A percentile compares a stretch with the other conserved stretches of the same genome.
phyloP scores from a whole-genome alignment of 1,140 invertebrate species.

The Leptinotarsa defecta region DNA sequence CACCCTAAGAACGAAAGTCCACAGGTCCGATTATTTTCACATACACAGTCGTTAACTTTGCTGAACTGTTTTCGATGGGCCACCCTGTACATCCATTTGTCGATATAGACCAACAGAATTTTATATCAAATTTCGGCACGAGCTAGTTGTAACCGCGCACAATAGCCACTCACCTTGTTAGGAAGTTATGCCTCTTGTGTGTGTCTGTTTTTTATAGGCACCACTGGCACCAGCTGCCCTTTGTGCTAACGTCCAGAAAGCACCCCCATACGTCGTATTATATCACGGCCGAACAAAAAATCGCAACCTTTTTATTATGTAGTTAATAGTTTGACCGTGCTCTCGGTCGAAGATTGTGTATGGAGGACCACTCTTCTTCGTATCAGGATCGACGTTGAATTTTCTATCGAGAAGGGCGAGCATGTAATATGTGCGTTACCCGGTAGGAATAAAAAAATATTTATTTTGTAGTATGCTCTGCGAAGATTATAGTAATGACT shows the following conservation, averaged over 20 bases:
- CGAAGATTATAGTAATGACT: too few species aligned
- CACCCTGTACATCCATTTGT: background rate
- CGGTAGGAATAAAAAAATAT: too few species aligned
- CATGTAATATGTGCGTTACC: too few species aligned
- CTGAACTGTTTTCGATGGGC: too few species aligned
- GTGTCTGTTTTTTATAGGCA: constrained; percentile 6
- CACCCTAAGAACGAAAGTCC: too few species aligned
- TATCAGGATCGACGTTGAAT: too few species aligned
- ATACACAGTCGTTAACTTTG: too few species aligned
- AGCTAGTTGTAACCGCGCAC: background rate
- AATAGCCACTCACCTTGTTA: constrained; percentile 5
- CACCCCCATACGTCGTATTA: constrained; percentile 2
- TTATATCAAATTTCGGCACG: constrained; percentile 6
- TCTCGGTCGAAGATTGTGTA: background rate
- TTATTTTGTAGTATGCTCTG: too few species aligned
- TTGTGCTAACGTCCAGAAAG: background rate
- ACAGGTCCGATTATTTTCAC: too few species aligned
- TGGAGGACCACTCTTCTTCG: background rate
- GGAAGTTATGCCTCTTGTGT: background rate
- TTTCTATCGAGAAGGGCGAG: too few species aligned
- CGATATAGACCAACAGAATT: background rate
- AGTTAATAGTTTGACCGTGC: background rate
- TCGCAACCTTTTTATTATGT: background rate
- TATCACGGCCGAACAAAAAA: constrained; percentile 3
- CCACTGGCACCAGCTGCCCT: constrained; percentile 7